Conservation (phyloP, 2,113 vertebrate species). For the Amia ocellicauda region DNA sequence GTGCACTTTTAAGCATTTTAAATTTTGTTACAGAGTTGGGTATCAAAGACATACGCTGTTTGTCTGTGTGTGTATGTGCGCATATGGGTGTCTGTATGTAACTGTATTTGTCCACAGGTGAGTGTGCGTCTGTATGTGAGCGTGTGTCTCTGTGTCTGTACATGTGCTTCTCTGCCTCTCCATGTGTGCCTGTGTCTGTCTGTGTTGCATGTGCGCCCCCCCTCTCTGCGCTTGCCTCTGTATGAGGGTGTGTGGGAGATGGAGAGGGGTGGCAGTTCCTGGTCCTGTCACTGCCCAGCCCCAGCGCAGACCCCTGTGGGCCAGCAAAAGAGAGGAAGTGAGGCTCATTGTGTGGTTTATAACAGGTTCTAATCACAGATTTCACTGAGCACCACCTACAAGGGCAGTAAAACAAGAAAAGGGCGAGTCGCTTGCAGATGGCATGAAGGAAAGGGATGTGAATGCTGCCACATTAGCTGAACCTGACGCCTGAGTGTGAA, state of each 20-base stretch:
- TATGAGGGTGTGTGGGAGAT: no score
- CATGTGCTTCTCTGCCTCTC: no score
- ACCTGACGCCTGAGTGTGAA: slow-evolving; percentile 50
- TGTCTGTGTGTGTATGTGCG: background rate
- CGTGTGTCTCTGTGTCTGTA: no score
- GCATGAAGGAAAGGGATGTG: slow-evolving; percentile 30
- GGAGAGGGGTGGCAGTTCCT: background rate
- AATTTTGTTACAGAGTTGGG: no score
- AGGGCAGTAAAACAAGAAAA: background rate
- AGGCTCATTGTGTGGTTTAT: slow-evolving; percentile 1
- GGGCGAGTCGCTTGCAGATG: slow-evolving; percentile 3
- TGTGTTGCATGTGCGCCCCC: no score
- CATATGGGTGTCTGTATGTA: no score
- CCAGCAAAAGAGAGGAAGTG: background rate
- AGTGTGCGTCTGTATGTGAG: no score
- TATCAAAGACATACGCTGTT: background rate
- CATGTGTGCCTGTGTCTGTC: no score
- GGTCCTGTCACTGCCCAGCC: background rate
- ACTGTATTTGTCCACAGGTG: no score
- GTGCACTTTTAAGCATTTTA: background rate
- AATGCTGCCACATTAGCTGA: background rate
- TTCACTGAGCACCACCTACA: background rate
- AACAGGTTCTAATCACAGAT: background rate
- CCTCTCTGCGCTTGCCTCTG: no score
- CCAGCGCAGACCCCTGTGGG: background rate